phyloP scores from a whole-genome alignment of 2,888 invertebrate species.

The Chaitophorus viminalis region DNA sequence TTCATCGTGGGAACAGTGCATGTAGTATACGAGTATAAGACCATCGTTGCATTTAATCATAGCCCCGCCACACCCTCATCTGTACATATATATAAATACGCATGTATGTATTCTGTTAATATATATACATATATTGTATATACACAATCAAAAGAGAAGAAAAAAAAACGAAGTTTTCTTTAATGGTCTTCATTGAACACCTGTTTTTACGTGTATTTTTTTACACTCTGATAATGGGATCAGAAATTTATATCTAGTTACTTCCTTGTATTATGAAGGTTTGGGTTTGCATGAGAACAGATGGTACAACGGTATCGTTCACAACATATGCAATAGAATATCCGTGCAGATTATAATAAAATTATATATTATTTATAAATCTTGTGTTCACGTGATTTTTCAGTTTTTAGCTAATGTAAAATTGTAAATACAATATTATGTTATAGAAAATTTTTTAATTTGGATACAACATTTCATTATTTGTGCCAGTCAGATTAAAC shows the following conservation, averaged over 20 bases:
- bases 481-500: too few relatives aligned
- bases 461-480: too few relatives aligned
- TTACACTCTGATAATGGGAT: constrained; percentile 55
- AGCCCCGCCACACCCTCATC: constrained; percentile 54
- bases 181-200: constrained; percentile 59
- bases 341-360: constrained; percentile 15
- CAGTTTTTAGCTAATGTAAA: too few relatives aligned
- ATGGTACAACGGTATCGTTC: constrained; percentile 56
- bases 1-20: constrained; percentile 59
- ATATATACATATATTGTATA: constrained; percentile 3
- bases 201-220: constrained; percentile 55
- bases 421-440: too few relatives aligned
- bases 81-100: not conserved
- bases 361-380: not conserved
- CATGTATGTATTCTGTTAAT: not conserved
- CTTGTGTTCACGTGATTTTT: too few relatives aligned
- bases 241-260: constrained; percentile 59
- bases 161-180: constrained; percentile 30
- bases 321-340: not conserved
- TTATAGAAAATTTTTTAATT: too few relatives aligned
- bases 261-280: constrained; percentile 49
- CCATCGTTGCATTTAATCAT: constrained; percentile 58
- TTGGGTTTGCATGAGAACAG: constrained; percentile 49
- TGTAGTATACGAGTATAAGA: constrained; percentile 1
- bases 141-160: constrained; percentile 16